These are phyloP conservation scores for Enchytraeus crypticus DNA, from an alignment of 2,888 invertebrate species.

Conservation along the genomic window DNA sequence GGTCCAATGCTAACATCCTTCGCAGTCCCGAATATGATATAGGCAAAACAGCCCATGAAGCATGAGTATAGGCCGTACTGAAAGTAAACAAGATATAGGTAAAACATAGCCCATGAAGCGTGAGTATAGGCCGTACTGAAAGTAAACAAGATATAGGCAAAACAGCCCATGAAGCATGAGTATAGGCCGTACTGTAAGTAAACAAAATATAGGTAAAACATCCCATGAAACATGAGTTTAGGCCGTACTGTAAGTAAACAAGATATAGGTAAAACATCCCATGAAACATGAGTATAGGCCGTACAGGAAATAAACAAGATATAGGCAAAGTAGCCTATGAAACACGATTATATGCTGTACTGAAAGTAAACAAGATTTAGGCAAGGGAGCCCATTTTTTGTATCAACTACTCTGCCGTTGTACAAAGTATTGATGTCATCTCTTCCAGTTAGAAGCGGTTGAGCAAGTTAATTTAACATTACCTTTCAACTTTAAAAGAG, in stretches of 20 bases:
- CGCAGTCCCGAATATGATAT: conserved; percentile 80
- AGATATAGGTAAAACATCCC: conserved; percentile 74
- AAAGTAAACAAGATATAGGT: conserved; percentile 25
- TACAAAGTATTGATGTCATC: too few species aligned
- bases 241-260: conserved; percentile 62
- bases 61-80: conserved; percentile 87
- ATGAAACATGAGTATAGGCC: conserved; percentile 85
- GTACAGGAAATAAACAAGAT: conserved; percentile 60
- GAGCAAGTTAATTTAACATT: too few species aligned
- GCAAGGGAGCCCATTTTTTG: conserved; percentile 80
- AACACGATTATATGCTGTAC: conserved; percentile 87
- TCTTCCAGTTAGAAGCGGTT: too few species aligned
- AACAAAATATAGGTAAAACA: conserved; percentile 67
- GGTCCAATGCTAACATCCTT: conserved; percentile 88
- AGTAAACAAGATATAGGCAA: conserved; percentile 63
- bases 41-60: conserved; percentile 80
- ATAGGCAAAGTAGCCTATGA: conserved; percentile 81
- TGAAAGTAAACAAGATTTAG: conserved; percentile 55
- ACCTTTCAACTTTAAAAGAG: too few species aligned
- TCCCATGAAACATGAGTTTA: conserved; percentile 84
- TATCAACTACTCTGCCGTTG: too few species aligned
- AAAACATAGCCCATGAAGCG: background rate
- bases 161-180: conserved; percentile 80
- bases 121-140: background rate
- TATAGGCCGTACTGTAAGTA: conserved; percentile 72